Conservation (phyloP, 2,888 invertebrate genomes). For the Nemurella pictetii region DNA sequence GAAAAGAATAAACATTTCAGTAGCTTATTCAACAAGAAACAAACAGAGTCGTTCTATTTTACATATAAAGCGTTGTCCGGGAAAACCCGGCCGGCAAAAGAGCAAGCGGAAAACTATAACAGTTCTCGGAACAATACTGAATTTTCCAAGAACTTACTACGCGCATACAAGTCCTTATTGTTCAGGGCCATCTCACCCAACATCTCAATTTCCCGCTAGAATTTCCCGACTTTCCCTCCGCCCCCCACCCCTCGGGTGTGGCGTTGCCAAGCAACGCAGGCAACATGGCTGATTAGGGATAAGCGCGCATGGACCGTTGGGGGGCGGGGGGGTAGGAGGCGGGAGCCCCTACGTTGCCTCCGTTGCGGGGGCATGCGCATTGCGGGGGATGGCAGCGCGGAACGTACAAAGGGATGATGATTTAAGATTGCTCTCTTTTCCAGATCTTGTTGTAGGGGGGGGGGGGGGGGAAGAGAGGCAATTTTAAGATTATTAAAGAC, state of each 20-base stretch:
- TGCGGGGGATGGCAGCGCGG: background rate
- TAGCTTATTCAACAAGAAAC: too few species aligned
- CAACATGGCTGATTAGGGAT: constrained; percentile 33
- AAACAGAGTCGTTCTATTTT: too few species aligned
- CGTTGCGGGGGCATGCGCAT: background rate
- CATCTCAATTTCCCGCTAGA: constrained; percentile 40
- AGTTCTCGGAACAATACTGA: background rate
- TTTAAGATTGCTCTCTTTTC: constrained; percentile 9
- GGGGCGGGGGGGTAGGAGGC: constrained; percentile 1
- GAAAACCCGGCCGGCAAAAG: background rate
- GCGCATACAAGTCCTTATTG: background rate
- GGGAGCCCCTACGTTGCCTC: constrained; percentile 36
- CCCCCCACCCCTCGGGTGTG: constrained; percentile 50
- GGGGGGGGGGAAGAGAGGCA: background rate
- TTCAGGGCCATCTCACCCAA: background rate
- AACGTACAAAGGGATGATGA: constrained; percentile 6
- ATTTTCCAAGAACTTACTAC: background rate
- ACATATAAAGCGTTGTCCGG: too few species aligned
- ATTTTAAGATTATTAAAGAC: background rate
- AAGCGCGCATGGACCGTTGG: constrained; percentile 33
- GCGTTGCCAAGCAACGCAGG: constrained; percentile 40
- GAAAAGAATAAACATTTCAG: too few species aligned
- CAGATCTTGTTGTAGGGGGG: background rate
- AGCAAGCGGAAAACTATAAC: background rate
- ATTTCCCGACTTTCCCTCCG: constrained; percentile 54